A percentile compares a stretch with the other conserved stretches of the same genome.
These are phyloP conservation scores for Hymenochirus boettgeri DNA, from an alignment of 2,113 vertebrate genomes.

Conservation along the genomic window DNA sequence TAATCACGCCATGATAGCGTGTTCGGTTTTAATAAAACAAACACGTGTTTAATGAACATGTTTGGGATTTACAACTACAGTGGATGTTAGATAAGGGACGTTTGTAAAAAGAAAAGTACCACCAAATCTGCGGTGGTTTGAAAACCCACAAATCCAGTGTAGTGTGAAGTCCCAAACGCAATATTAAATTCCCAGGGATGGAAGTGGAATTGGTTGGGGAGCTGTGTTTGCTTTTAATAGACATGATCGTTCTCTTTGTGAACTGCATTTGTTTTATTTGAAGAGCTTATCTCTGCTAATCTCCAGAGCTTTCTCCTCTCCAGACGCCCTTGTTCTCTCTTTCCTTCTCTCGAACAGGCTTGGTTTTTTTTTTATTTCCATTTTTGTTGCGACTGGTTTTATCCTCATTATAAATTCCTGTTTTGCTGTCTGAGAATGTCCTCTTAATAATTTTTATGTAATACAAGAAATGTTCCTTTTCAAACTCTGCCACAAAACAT, in stretches of 20 bases:
- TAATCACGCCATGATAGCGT: too few species aligned
- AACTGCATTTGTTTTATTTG: slow-evolving; percentile 51
- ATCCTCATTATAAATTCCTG: background rate
- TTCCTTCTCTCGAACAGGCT: too few species aligned
- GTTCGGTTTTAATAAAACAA: too few species aligned
- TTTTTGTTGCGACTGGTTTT: background rate
- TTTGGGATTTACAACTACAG: too few species aligned
- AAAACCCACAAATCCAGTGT: background rate
- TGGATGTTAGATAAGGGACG: too few species aligned
- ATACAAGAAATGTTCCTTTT: background rate
- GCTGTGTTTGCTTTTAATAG: slow-evolving; percentile 20
- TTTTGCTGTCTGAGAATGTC: background rate
- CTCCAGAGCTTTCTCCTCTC: slow-evolving; percentile 49
- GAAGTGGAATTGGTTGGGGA: background rate
- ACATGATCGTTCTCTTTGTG: slow-evolving; percentile 33
- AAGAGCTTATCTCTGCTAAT: slow-evolving; percentile 56
- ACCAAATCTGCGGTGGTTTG: background rate
- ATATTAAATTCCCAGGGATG: slow-evolving; percentile 15
- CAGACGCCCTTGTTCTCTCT: slow-evolving; percentile 53
- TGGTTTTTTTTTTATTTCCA: background rate
- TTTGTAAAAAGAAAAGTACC: background rate
- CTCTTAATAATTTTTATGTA: background rate
- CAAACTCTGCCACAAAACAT: too few species aligned
- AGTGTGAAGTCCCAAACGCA: slow-evolving; percentile 3
- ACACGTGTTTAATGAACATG: too few species aligned